Conservation (phyloP, 2,113 vertebrate species). For the Uria lomvia region DNA sequence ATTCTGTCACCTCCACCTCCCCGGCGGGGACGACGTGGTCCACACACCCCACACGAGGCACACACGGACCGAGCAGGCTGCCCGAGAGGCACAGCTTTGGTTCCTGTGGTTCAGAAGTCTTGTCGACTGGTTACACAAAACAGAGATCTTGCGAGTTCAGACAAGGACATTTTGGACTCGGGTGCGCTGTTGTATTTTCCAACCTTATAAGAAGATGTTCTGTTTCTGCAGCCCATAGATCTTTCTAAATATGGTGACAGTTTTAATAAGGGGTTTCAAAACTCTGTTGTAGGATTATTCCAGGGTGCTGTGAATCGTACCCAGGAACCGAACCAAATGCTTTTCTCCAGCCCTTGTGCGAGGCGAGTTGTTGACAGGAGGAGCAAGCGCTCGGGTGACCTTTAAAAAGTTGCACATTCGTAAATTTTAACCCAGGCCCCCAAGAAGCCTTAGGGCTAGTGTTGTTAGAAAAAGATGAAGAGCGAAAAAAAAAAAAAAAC, state of each 20-base stretch:
- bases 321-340: neutral
- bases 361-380: neutral
- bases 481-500: neutral
- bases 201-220: conserved; percentile 47
- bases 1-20: neutral
- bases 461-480: neutral
- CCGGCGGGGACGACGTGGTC: neutral
- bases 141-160: conserved; percentile 16
- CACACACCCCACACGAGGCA: neutral
- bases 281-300: neutral
- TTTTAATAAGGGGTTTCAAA: conserved; percentile 43
- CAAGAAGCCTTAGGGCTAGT: neutral
- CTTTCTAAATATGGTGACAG: conserved; percentile 48
- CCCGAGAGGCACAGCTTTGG: neutral
- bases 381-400: neutral
- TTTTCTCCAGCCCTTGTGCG: neutral
- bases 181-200: conserved; percentile 1
- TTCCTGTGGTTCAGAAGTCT: conserved; percentile 2
- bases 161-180: conserved; percentile 27
- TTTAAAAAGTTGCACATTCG: neutral
- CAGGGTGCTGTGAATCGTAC: neutral
- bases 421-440: neutral
- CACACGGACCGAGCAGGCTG: neutral
- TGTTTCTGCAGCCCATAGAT: conserved; percentile 34
- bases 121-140: conserved; percentile 39